Evolutionary conservation across 2,888 invertebrate genomes (phyloP), one percentile per base, ranked within the genome.

Genomic region (Leuctra nigra): DNA sequence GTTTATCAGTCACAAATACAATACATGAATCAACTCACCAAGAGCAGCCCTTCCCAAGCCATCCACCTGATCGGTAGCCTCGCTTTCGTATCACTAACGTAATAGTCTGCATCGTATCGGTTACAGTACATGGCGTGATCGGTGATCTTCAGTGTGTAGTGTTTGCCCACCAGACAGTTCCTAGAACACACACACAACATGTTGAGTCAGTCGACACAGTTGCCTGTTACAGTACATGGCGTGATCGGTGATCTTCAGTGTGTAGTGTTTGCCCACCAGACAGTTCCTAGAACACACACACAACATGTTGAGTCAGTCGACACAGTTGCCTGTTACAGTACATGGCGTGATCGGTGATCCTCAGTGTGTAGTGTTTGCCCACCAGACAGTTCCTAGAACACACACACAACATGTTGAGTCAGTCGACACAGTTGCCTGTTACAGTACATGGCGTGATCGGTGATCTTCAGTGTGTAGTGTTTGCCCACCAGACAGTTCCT

Each of bases 361-460:
- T 91, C 61, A 91, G 82, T 55, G 82, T 80, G 66, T 87, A 82
- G 67, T 85, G 83, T 64, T 86, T 83, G 69, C 86, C 89, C 63
- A 94, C 87, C 64, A 91, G 84, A 69, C 92, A 87, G 74, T 93
- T 94, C 69, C 93, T 87, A n/a, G n/a, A n/a, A n/a, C n/a, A n/a
- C n/a, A n/a, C n/a, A n/a, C n/a, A n/a, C n/a, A n/a, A n/a, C n/a
- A n/a, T n/a, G n/a, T n/a, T n/a, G n/a, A n/a, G n/a, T n/a, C n/a
- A n/a, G n/a, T n/a, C n/a, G n/a, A n/a, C n/a, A n/a, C n/a, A n/a
- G n/a, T n/a, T n/a, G n/a, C n/a, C n/a, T n/a, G n/a, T n/a, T 82
- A 70, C 7, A 75, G 74, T 59, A 59, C 33, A 33, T 7, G 33
- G 33, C 11, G 7, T 7, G 7, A 33, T 11, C 11, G 6, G 33